phyloP scores from a whole-genome alignment of 1,140 invertebrate genomes.

The Nasonia vitripennis region DNA sequence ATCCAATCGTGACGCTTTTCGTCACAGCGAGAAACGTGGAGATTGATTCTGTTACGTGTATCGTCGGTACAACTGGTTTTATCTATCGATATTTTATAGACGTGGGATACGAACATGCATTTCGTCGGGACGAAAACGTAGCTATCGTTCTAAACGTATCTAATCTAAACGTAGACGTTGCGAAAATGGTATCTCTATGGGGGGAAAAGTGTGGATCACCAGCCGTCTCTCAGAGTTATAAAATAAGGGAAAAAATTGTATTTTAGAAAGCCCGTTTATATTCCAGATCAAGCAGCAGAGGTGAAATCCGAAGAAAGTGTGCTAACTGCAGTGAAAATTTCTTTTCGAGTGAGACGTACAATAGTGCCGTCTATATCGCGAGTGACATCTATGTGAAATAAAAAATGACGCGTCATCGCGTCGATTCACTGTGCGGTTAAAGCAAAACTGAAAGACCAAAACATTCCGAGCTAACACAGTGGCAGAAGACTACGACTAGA shows the following conservation, averaged over 20 bases:
- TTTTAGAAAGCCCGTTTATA: slow-evolving; percentile 26
- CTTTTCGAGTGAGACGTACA: background rate
- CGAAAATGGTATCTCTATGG: background rate
- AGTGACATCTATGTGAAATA: background rate
- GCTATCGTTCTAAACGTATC: too few species aligned
- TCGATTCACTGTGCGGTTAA: slow-evolving; percentile 6
- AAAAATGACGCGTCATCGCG: slow-evolving; percentile 27
- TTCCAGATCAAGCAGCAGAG: slow-evolving; percentile 27
- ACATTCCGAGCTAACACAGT: background rate
- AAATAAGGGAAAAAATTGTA: background rate
- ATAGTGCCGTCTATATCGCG: background rate
- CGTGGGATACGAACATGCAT: background rate
- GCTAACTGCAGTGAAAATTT: slow-evolving; percentile 9
- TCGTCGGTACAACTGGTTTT: background rate
- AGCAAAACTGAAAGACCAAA: background rate
- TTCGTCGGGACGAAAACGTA: background rate
- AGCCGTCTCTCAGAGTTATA: background rate
- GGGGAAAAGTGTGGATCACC: slow-evolving; percentile 20
- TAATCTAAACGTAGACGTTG: too few species aligned
- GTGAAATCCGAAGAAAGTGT: slow-evolving; percentile 35
- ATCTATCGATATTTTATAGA: background rate
- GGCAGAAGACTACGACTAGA: slow-evolving; percentile 36
- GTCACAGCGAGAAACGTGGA: background rate
- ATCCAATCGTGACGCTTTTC: background rate
- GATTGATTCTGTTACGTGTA: background rate